These are phyloP conservation scores for Origma solitaria DNA, from an alignment of 2,113 vertebrate genomes.

Conservation along the genomic window DNA sequence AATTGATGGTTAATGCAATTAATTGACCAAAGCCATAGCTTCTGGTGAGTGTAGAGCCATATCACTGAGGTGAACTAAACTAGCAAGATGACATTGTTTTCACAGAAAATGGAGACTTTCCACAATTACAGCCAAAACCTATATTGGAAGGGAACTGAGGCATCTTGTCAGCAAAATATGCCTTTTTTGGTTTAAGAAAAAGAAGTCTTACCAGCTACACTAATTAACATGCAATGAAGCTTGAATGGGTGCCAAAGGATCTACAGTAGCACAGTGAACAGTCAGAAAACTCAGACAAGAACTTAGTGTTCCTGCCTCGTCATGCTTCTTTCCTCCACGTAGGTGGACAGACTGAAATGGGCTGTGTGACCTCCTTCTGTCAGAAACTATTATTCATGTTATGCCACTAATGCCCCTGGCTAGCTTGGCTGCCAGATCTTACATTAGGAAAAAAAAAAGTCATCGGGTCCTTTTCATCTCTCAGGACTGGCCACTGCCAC, in stretches of 20 bases:
- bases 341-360: slow-evolving; percentile 52
- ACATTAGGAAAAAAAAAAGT: background rate
- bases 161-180: slow-evolving; percentile 3
- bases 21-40: background rate
- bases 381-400: slow-evolving; percentile 53
- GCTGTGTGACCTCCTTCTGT: slow-evolving; percentile 62
- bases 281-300: slow-evolving; percentile 59
- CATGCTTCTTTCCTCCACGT: slow-evolving; percentile 45
- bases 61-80: background rate
- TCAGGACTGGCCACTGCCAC: background rate
- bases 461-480: background rate
- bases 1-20: background rate
- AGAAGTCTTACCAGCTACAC: background rate
- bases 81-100: background rate
- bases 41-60: background rate
- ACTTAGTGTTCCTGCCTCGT: slow-evolving; percentile 57
- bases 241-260: slow-evolving; percentile 16
- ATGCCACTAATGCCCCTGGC: slow-evolving; percentile 34
- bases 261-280: slow-evolving; percentile 31
- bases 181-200: background rate
- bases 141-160: background rate
- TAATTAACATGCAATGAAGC: slow-evolving; percentile 39
- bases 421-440: background rate
- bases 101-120: background rate
- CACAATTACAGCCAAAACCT: background rate